Base-by-base conservation (phyloP, 2,888 invertebrate genomes). In the Neuroscelio doddi region DNA sequence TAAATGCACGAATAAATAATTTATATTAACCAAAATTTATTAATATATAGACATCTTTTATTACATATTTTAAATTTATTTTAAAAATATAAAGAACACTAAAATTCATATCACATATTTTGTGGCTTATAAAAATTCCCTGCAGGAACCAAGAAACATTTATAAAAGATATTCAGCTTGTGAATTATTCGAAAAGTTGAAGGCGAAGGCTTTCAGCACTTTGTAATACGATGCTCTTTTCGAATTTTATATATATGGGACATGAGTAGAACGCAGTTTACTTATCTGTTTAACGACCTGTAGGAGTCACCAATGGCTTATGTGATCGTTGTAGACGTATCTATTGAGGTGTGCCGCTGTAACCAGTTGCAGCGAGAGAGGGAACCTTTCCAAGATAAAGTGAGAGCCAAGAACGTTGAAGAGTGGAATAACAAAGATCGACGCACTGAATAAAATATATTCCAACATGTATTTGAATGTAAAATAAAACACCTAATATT, bases 341-440 rank as follows among this genome's bases (percentile, higher is more conserved):
- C 29, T 12, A 45, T 9, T 29, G 44, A 46, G 46, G 46, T 46
- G 46, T 21, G 34, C 46, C 46, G 34, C 46, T 21, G 8, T n/a
- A 46, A 46, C 34, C 34, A 46, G 46, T 46, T 21, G 46, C 46
- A 46, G 34, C 34, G 46, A 34, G 8, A 16, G 46, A 8, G 32
- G 10, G 34, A 12, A 36, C 34, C 47, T 34, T 47, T 36, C 34
- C 24, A 36, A 29, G 15, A 21, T 7, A 34, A 24, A 12, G 10
- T 12, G 36, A 21, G 36, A 24, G 16, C n/a, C 32, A 14, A 17
- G 34, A 16, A 47, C 36, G 36, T 24, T 15, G 36, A 26, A 12
- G 36, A 47, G 34, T 36, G 34, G 36, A 29, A 21, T 36, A 26
- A 36, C 36, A 36, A 36, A 47, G 47, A 47, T 47, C 36, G 47